Percentiles rank a stretch among this genome's conserved stretches.
Evolutionary conservation across 2,113 vertebrate species (phyloP).

Genomic region (Pyrgilauda ruficollis): DNA sequence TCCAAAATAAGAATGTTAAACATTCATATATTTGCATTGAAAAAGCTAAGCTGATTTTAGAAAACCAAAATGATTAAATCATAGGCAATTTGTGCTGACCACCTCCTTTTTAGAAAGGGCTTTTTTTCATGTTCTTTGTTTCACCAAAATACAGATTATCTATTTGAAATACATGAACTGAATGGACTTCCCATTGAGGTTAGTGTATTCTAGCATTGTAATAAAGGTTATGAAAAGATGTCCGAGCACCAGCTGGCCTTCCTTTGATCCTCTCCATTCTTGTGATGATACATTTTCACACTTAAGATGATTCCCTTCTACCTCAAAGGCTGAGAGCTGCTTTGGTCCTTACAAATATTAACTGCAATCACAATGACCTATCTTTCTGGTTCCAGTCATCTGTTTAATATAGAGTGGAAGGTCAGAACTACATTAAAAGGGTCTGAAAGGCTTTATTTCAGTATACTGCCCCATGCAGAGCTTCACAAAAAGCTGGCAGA

Average conservation of each 20-base stretch:
- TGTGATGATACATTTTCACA: constrained; percentile 69
- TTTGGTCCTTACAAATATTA: constrained; percentile 71
- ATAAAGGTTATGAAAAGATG: constrained; percentile 69
- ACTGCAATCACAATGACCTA: constrained; percentile 64
- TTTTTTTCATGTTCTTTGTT: constrained; percentile 44
- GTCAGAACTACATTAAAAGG: constrained; percentile 62
- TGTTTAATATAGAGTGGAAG: constrained; percentile 67
- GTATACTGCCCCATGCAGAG: constrained; percentile 63
- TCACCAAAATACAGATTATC: constrained; percentile 57
- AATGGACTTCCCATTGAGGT: constrained; percentile 66
- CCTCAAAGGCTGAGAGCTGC: constrained; percentile 64
- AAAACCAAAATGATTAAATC: constrained; percentile 57
- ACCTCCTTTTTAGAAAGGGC: constrained; percentile 22
- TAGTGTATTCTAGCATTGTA: constrained; percentile 63
- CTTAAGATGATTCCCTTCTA: constrained; percentile 66
- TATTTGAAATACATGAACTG: constrained; percentile 50
- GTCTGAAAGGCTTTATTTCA: constrained; percentile 61
- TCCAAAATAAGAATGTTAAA: neutral
- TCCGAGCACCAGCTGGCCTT: constrained; percentile 65
- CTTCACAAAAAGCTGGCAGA: constrained; percentile 67
- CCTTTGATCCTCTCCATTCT: constrained; percentile 67
- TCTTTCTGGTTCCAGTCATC: constrained; percentile 69
- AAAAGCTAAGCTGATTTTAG: constrained; percentile 44
- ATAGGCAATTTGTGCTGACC: constrained; percentile 58
- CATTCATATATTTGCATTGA: neutral